Conservation (phyloP, 2,113 vertebrate species). For the Varanus komodoensis region DNA sequence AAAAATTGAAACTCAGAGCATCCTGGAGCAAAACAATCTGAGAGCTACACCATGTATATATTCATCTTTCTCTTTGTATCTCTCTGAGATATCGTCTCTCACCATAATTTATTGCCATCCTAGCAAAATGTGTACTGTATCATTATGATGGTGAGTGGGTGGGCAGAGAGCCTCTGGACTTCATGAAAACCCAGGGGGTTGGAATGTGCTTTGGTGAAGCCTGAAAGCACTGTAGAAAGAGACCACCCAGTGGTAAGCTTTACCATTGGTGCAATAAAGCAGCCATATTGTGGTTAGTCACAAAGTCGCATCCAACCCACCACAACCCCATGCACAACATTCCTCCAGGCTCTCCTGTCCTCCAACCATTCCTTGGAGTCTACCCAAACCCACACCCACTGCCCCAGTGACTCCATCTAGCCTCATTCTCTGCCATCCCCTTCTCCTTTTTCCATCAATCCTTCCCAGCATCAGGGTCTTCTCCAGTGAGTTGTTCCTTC, state of each 20-base stretch:
- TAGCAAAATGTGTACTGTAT: not conserved
- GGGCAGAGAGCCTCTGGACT: no score
- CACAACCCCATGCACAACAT: no score
- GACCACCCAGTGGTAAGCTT: not conserved
- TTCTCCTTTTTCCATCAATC: no score
- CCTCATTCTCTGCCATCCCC: no score
- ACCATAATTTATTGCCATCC: not conserved
- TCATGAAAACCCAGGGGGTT: not conserved
- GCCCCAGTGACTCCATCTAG: no score
- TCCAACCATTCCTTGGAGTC: no score
- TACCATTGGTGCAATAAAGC: not conserved
- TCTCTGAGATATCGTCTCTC: not conserved
- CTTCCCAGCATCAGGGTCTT: no score
- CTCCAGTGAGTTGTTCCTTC: no score
- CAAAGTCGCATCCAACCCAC: no score
- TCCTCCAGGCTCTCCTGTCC: no score
- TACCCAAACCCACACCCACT: no score
- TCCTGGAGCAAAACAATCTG: not conserved
- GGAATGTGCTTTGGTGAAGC: not conserved
- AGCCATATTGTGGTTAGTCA: not conserved
- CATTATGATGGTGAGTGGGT: not conserved
- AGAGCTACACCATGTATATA: not conserved
- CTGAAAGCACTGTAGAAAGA: no score
- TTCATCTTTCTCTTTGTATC: not conserved
- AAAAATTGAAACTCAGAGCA: not conserved